Conservation (phyloP, 2,888 invertebrate genomes). For the Asteroscopus sphinx region DNA sequence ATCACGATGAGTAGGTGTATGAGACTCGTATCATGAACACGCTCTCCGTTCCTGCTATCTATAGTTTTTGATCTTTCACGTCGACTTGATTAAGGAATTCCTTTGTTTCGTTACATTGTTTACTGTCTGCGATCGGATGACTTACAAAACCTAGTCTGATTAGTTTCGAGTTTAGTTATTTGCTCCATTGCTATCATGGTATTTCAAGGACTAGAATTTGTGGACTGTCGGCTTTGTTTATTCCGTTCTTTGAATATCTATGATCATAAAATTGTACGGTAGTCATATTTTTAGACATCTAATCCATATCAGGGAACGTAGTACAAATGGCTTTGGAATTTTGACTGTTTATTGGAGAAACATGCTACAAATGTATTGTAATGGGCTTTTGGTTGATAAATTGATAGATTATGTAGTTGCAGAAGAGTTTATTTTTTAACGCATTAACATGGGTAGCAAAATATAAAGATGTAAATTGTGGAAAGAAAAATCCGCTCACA, state of each 20-base stretch:
- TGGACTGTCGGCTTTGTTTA: slow-evolving; percentile 28
- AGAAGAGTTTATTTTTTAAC: too few relatives aligned
- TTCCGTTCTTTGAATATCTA: slow-evolving; percentile 23
- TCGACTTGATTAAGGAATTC: slow-evolving; percentile 81
- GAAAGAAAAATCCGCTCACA: too few relatives aligned
- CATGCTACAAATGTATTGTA: not conserved
- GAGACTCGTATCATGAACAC: slow-evolving; percentile 59
- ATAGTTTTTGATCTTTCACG: slow-evolving; percentile 59
- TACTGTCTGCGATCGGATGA: slow-evolving; percentile 57
- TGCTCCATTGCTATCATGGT: slow-evolving; percentile 15
- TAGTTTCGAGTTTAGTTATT: slow-evolving; percentile 42
- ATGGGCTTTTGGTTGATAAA: not conserved
- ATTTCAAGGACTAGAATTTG: slow-evolving; percentile 38
- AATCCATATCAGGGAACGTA: slow-evolving; percentile 26
- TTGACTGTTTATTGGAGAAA: slow-evolving; percentile 17
- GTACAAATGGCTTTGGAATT: slow-evolving; percentile 18
- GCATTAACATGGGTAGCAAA: too few relatives aligned
- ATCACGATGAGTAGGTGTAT: slow-evolving; percentile 78
- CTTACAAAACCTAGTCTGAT: slow-evolving; percentile 59
- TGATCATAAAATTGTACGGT: slow-evolving; percentile 27
- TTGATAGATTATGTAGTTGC: slow-evolving; percentile 2
- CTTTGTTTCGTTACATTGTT: slow-evolving; percentile 77
- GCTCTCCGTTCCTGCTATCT: slow-evolving; percentile 56
- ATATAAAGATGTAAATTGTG: too few relatives aligned
- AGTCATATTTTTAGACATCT: slow-evolving; percentile 34